phyloP scores from a whole-genome alignment of 2,113 vertebrate genomes.

The Serilophus lunatus region DNA sequence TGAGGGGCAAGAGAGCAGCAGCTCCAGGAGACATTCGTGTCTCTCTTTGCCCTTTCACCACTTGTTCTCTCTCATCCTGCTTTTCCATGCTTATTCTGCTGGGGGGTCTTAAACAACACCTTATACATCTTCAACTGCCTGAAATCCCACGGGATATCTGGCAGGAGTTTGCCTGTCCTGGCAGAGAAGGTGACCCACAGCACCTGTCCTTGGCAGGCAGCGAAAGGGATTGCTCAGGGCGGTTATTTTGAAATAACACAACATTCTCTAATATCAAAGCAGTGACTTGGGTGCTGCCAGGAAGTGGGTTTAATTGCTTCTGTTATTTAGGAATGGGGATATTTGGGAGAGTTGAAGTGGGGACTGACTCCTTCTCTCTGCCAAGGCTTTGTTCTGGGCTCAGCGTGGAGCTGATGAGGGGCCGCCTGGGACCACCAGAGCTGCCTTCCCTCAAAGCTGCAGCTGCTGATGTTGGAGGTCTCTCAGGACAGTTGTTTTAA shows the following conservation, averaged over 20 bases:
- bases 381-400: constrained; percentile 7
- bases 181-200: background rate
- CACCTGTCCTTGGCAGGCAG: background rate
- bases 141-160: background rate
- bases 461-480: constrained; percentile 40
- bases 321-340: background rate
- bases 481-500: constrained; percentile 33
- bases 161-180: background rate
- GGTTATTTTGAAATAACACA: background rate
- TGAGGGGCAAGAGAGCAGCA: background rate
- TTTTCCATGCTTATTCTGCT: background rate
- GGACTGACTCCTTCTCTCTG: background rate
- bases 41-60: background rate
- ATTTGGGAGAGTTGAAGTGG: background rate
- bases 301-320: background rate
- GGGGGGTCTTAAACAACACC: background rate
- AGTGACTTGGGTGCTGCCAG: background rate
- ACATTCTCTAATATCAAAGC: background rate
- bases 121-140: background rate
- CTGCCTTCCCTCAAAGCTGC: background rate
- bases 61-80: background rate
- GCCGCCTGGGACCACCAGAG: constrained; percentile 37
- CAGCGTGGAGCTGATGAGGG: background rate
- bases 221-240: background rate
- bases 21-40: background rate